Conservation (phyloP, 1,140 invertebrate species). For the Drosophila takahashii region DNA sequence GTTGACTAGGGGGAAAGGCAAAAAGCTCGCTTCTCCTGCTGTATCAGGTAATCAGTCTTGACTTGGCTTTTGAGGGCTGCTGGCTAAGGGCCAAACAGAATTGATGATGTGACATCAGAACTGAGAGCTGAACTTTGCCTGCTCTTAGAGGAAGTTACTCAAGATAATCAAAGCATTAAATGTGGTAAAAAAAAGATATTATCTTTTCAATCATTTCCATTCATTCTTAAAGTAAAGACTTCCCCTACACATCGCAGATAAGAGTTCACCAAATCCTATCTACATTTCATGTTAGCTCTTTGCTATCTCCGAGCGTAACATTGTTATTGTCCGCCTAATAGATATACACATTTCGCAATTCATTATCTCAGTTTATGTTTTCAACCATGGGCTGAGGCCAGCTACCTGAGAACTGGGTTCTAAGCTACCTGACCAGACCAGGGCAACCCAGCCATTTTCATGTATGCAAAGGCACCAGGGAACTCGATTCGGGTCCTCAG, state of each 20-base stretch:
- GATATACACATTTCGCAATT: constrained; percentile 66
- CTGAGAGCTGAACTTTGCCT: neutral
- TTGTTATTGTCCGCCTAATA: constrained; percentile 34
- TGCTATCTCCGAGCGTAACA: constrained; percentile 39
- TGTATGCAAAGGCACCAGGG: constrained; percentile 34
- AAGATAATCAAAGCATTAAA: constrained; percentile 11
- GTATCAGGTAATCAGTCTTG: constrained; percentile 56
- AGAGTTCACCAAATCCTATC: constrained; percentile 33
- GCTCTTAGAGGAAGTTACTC: constrained; percentile 7
- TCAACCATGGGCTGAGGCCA: constrained; percentile 16
- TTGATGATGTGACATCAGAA: constrained; percentile 55
- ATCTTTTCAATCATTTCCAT: constrained; percentile 22
- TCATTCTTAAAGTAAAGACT: constrained; percentile 7
- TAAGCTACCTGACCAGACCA: constrained; percentile 50
- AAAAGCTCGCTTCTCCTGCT: neutral
- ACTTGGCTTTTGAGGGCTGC: constrained; percentile 15
- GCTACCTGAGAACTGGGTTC: constrained; percentile 20
- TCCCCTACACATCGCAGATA: constrained; percentile 16
- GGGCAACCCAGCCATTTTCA: constrained; percentile 10
- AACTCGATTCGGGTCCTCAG: neutral
- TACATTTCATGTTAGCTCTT: constrained; percentile 24
- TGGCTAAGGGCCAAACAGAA: constrained; percentile 43
- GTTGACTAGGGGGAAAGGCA: constrained; percentile 25
- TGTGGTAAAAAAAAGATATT: neutral
- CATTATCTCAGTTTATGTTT: constrained; percentile 66